phyloP scores from a whole-genome alignment of 35 echinoderm and acorn worm species.

The Nesometra sesokonis region DNA sequence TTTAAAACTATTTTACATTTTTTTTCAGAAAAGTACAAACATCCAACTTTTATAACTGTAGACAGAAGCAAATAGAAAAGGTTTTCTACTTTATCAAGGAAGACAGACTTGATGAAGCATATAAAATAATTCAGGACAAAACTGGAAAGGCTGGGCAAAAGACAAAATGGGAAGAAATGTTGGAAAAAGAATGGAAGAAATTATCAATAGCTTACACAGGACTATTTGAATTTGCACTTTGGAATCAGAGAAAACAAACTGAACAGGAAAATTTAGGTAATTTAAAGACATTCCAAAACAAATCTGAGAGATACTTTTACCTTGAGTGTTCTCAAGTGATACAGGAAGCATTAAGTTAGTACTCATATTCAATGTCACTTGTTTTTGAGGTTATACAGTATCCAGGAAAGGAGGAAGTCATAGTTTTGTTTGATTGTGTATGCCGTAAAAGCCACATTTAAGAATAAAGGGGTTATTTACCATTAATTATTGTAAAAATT shows the following conservation, averaged over 20 bases:
- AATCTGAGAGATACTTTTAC: too few relatives aligned
- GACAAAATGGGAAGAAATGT: not conserved
- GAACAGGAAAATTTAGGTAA: not conserved
- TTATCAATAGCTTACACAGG: not conserved
- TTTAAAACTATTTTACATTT: not conserved
- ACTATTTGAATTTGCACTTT: not conserved
- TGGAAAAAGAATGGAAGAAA: not conserved
- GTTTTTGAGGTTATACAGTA: too few relatives aligned
- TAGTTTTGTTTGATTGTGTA: too few relatives aligned
- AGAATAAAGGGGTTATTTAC: too few relatives aligned
- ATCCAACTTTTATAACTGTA: not conserved
- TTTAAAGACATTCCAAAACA: too few relatives aligned
- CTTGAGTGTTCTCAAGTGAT: too few relatives aligned
- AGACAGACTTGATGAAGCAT: not conserved
- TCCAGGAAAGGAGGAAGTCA: too few relatives aligned
- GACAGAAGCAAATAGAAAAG: not conserved
- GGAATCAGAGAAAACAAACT: not conserved
- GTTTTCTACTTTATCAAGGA: not conserved
- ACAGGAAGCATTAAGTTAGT: too few relatives aligned
- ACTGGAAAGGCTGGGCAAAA: not conserved
- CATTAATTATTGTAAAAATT: too few relatives aligned
- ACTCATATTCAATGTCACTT: too few relatives aligned
- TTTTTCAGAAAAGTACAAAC: not conserved
- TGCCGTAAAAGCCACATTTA: too few relatives aligned
- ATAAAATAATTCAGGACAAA: not conserved